phyloP scores from a whole-genome alignment of 2,113 vertebrate genomes.

The Terrapene triunguis region DNA sequence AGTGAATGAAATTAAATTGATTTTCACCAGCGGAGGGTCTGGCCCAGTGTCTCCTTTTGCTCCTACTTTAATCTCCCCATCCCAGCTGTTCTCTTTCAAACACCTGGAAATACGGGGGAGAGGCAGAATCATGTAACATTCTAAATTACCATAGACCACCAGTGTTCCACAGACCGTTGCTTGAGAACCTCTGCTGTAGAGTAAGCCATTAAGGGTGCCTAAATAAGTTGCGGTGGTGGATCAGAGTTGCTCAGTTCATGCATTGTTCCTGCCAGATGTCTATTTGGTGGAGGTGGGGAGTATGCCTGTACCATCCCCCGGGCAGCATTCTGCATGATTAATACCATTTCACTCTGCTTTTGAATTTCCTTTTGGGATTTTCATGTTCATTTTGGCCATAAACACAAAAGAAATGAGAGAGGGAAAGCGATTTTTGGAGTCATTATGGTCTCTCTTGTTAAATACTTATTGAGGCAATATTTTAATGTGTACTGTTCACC shows the following conservation, averaged over 20 bases:
- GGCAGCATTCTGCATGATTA: not conserved
- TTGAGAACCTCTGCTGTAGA: not conserved
- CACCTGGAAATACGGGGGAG: not conserved
- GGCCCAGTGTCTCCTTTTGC: not conserved
- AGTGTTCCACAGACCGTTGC: not conserved
- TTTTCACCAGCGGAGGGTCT: not conserved
- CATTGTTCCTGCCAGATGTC: accelerated
- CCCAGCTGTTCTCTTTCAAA: not conserved
- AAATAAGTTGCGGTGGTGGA: not conserved
- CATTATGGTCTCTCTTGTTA: not conserved
- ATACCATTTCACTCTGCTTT: not conserved
- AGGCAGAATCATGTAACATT: not conserved
- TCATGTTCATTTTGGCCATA: not conserved
- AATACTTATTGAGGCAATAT: accelerated
- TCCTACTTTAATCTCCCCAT: accelerated
- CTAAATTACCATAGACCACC: not conserved
- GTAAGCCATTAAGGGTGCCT: not conserved
- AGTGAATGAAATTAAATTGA: not conserved
- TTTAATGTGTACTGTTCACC: not conserved
- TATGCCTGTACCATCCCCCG: not conserved
- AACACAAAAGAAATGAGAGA: not conserved
- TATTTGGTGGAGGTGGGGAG: not conserved
- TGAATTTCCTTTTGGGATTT: constrained; percentile 31
- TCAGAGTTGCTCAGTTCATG: accelerated
- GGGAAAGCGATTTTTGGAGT: not conserved